Base-by-base conservation (phyloP, 2,797 vertebrate species). In the Xiphophorus birchmanni region DNA sequence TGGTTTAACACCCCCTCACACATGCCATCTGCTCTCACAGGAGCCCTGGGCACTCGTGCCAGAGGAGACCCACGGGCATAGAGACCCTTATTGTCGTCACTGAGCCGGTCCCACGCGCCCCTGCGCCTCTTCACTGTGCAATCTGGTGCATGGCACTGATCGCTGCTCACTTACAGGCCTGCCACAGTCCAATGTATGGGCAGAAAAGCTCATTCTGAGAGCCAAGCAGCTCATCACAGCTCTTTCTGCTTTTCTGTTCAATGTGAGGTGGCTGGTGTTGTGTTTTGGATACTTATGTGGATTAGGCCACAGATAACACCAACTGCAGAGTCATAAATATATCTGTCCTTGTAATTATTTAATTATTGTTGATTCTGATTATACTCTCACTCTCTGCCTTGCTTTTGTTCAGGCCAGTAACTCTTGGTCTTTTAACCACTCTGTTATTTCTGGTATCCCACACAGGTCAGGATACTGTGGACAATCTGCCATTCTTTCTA, bases 91-190 rank as follows among this genome's bases (percentile, higher is more conserved):
- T 94, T 94, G 93, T 94, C 89, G 88, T 92, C 92, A 90, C 86
- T 80, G 90, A 93, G 86, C 90, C n/a, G 74, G 84, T 88, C 90
- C 90, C 87, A 88, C 91, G 78, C 35, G 80, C 84, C 87, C 78
- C 93, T 90, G 83, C 76, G 92, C 91, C 90, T 88, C 90, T 91
- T 89, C 84, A 89, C 84, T 92, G 95, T 95, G 93, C 92, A 93
- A 87, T 94, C 92, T 95, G 92, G 95, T 95, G 95, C 95, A 95
- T 95, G 96, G 96, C 93, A 96, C 95, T 92, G 92, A 89, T 89
- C 85, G 73, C 82, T 82, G 88, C 92, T 94, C 90, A 80, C 91
- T 89, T 81, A 82, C 88, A 90, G 89, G 88, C 86, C 82, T 82
- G 82, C 81, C 80, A 86, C 75, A 80, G 83, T 80, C 71, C 72